Base-by-base conservation (phyloP, 2,797 vertebrate genomes). In the Sebastes nivosus region DNA sequence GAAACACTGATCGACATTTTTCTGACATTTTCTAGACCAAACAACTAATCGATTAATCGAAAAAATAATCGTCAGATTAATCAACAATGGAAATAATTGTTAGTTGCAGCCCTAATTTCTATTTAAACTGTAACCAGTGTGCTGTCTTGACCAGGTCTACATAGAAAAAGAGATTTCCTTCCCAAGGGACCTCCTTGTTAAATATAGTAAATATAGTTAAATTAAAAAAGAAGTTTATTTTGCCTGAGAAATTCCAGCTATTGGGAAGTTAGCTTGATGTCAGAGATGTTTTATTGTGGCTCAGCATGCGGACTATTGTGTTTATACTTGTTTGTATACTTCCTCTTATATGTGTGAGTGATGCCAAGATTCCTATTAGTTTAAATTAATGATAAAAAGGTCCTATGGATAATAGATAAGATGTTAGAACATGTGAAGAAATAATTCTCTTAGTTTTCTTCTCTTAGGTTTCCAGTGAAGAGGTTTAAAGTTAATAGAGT, bases 381-480 rank as follows among this genome's bases (percentile, higher is more conserved):
- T 22, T 38, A 16, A 27, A 54, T 24, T 2, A 18, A 11, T 50
- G 5, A 36, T 34, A 18, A 42, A 20, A 16, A 12, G 1, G 1
- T 68, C 8, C 5, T 16, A 1, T 61, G 3, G 3, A n/a, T 0
- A 38, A 54, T 9, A 6, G 5, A 36, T 50, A 0, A 9, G 12
- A 34, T 13, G 4, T 18, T 11, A 7, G 14, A 57, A 27, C 16
- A 52, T 1, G 4, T 25, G 20, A 5, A 18, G 11, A 57, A n/a
- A 8, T 7, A 61, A 42, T 42, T 42, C 0, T 42, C 1, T 42
- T 16, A 42, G 38, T 0, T 42, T 42, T 42, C 38, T 42, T 42
- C 38, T 16, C 16, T 46, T 18, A 3, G 46, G 46, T 61, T 38
- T 75, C 30, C 60, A 60, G 50, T 9, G 16, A 4, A 10, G 27